Conservation (phyloP, 2,113 vertebrate genomes). For the Turnix velox region DNA sequence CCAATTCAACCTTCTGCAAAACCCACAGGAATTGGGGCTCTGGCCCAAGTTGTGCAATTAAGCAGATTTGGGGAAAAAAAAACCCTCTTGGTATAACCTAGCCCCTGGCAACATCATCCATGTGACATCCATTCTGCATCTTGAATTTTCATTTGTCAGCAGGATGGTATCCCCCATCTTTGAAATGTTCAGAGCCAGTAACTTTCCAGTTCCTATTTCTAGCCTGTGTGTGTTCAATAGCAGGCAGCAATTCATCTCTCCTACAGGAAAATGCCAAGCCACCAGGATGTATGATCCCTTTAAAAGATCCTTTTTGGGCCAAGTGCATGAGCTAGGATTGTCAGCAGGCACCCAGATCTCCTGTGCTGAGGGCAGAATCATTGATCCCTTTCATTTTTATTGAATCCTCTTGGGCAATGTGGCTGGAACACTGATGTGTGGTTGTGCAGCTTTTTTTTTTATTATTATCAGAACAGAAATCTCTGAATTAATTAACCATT, state of each 20-base stretch:
- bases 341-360: background rate
- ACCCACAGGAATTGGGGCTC: background rate
- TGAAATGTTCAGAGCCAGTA: background rate
- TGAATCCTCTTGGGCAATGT: background rate
- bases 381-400: background rate
- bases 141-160: background rate
- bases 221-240: background rate
- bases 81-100: background rate
- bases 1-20: background rate
- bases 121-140: background rate
- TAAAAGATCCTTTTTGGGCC: background rate
- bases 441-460: background rate
- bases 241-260: background rate
- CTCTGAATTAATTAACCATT: constrained; percentile 58
- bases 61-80: background rate
- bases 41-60: background rate
- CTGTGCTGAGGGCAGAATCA: background rate
- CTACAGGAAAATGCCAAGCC: background rate
- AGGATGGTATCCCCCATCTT: background rate
- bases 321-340: background rate
- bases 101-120: background rate
- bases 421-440: background rate
- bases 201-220: background rate
- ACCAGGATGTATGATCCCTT: background rate
- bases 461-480: background rate